Base-by-base conservation (phyloP, 1,140 invertebrate genomes). In the Drosophila tropicalis region DNA sequence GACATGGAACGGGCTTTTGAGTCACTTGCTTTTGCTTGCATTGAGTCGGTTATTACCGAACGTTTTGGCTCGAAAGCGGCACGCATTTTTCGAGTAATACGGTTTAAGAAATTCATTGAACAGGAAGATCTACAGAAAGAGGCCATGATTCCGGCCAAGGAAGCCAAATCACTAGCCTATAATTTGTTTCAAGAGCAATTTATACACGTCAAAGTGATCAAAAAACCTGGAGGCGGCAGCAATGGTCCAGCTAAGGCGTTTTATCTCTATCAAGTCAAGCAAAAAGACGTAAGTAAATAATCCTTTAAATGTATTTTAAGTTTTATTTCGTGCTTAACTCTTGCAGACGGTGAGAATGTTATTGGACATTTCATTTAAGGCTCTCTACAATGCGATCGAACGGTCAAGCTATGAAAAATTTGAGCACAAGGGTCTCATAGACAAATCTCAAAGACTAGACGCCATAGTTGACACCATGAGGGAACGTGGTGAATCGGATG, bases 101-200 rank as follows among this genome's bases (percentile, higher is more conserved):
- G 95, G 15, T 84, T 93, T 7, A 96, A 96, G 89, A 95, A 95
- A 81, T 96, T 95, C 83, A 95, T 98, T 63, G 97, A 98, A 90
- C 96, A 97, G 76, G 97, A 98, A 74, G 95, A 97, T 91, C 96
- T 98, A 70, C 97, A 98, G 87, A 95, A 96, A 77, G 92, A 96
- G 71, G 96, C 96, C 0, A 98, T 98, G 97, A 95, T 98, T 73
- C 96, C 96, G 1, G 95, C 96, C 15, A 98, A 98, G 91, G 97
- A 98, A 92, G 96, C 96, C 0, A 98, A 98, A 91, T 94, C 96
- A 56, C 85, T 97, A 3, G 96, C 96, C 1, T 98, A 97, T 91
- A 95, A 94, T 75, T 92, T 98, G 64, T 92, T 97, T 36, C 95
- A 97, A 91, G 96, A 97, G 85, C 96, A 97, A 90, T 97, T 97